A percentile compares a stretch with the other conserved stretches of the same genome.
These are phyloP conservation scores for Drosophila setosimentum DNA, from an alignment of 2,888 invertebrate genomes.

Conservation along the genomic window DNA sequence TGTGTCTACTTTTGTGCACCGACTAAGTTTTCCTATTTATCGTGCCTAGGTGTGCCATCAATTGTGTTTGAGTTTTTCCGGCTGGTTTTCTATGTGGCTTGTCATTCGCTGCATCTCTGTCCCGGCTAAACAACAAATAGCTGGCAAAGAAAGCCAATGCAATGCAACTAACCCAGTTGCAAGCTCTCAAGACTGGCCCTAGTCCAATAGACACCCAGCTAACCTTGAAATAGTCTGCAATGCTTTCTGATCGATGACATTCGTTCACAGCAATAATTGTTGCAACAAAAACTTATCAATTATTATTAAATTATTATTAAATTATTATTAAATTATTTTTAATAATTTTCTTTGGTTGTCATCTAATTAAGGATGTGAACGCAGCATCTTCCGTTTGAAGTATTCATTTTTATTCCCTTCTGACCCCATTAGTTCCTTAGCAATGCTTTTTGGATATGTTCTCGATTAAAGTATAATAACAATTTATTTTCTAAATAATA, in stretches of 20 bases:
- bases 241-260: neutral
- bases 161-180: conserved; percentile 58
- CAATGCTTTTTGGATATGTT: neutral
- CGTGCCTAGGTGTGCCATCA: conserved; percentile 81
- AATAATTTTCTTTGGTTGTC: neutral
- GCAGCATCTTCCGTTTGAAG: neutral
- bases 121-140: conserved; percentile 36
- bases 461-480: neutral
- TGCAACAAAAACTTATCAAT: neutral
- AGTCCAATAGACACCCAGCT: neutral
- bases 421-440: neutral
- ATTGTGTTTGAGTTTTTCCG: conserved; percentile 69
- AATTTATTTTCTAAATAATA: neutral
- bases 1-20: conserved; percentile 69
- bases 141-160: conserved; percentile 39
- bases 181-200: neutral
- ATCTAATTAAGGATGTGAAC: neutral
- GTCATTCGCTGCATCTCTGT: conserved; percentile 37
- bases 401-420: neutral
- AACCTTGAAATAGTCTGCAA: conserved; percentile 14
- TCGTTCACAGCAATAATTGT: neutral
- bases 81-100: conserved; percentile 41
- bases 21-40: conserved; percentile 80
- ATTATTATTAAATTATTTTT: no score
- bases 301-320: no score